A percentile compares a stretch with the other conserved stretches of the same genome.
Evolutionary conservation across 2,113 vertebrate genomes (phyloP).

Genomic region (Scophthalmus maximus): DNA sequence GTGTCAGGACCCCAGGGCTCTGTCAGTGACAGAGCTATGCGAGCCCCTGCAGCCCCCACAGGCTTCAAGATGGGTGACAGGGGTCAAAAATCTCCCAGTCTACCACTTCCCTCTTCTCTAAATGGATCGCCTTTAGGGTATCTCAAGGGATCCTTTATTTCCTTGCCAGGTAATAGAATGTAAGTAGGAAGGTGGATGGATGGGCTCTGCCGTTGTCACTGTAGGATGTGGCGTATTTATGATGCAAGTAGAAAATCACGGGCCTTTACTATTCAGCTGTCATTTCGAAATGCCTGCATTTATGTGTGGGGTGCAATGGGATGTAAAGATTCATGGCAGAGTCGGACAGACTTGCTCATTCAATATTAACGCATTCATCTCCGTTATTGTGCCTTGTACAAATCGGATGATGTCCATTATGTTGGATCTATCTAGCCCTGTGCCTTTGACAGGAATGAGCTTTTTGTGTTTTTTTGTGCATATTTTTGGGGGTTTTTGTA

Average conservation of each 20-base stretch:
- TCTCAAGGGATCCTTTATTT: slow-evolving; percentile 69
- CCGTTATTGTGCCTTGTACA: slow-evolving; percentile 45
- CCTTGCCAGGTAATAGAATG: slow-evolving; percentile 61
- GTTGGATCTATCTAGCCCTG: slow-evolving; percentile 16
- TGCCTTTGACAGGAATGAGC: background rate
- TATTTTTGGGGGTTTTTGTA: background rate
- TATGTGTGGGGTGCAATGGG: slow-evolving; percentile 50
- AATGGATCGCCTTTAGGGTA: slow-evolving; percentile 68
- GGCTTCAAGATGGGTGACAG: slow-evolving; percentile 49
- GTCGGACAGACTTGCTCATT: slow-evolving; percentile 59
- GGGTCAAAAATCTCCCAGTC: slow-evolving; percentile 63
- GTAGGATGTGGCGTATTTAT: slow-evolving; percentile 66
- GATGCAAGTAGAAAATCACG: slow-evolving; percentile 54
- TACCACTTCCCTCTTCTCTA: slow-evolving; percentile 42
- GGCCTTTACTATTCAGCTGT: slow-evolving; percentile 55
- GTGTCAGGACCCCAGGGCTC: slow-evolving; percentile 60
- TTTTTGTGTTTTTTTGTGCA: background rate
- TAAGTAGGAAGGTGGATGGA: slow-evolving; percentile 61
- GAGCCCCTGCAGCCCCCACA: slow-evolving; percentile 44
- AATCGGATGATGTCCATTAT: slow-evolving; percentile 42
- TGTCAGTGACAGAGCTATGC: slow-evolving; percentile 52
- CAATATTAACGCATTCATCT: slow-evolving; percentile 51
- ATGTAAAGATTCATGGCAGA: slow-evolving; percentile 60
- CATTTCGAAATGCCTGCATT: slow-evolving; percentile 48
- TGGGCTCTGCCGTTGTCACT: slow-evolving; percentile 44